A percentile compares a stretch with the other conserved stretches of the same genome.
Evolutionary conservation across 2,797 vertebrate species (phyloP).

Genomic region (Kryptopterus vitreolus): DNA sequence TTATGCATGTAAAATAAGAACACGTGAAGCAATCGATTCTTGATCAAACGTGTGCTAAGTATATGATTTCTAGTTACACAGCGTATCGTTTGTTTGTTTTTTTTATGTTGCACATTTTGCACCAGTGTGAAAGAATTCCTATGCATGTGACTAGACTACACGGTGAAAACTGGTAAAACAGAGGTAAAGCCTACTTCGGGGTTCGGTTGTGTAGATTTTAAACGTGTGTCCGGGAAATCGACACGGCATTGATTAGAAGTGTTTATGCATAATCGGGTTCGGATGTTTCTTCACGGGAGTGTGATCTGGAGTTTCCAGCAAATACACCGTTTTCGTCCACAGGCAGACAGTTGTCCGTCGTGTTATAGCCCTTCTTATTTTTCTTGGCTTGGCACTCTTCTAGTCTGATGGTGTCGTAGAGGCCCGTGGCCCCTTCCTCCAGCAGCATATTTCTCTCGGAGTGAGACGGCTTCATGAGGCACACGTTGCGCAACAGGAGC

Average conservation of each 20-base stretch:
- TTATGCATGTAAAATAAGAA: neutral
- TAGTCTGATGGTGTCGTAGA: slow-evolving; percentile 93
- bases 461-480: slow-evolving; percentile 88
- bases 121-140: slow-evolving; percentile 14
- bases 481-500: slow-evolving; percentile 87
- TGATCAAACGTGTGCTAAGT: neutral
- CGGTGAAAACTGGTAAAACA: slow-evolving; percentile 25
- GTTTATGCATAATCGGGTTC: slow-evolving; percentile 85
- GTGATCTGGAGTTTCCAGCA: slow-evolving; percentile 68
- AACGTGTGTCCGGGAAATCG: slow-evolving; percentile 12
- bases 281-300: slow-evolving; percentile 83
- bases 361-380: slow-evolving; percentile 73
- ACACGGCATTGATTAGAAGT: slow-evolving; percentile 1
- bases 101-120: slow-evolving; percentile 29
- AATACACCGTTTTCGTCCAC: slow-evolving; percentile 77
- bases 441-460: slow-evolving; percentile 92
- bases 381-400: slow-evolving; percentile 79
- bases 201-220: neutral
- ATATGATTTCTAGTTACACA: slow-evolving; percentile 23
- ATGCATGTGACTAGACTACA: slow-evolving; percentile 21
- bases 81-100: neutral
- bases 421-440: slow-evolving; percentile 89
- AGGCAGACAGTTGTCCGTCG: slow-evolving; percentile 56
- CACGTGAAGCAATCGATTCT: neutral
- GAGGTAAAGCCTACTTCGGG: slow-evolving; percentile 17